Evolutionary conservation across 1,140 invertebrate genomes (phyloP).

Genomic region (Drosophila equinoxialis): DNA sequence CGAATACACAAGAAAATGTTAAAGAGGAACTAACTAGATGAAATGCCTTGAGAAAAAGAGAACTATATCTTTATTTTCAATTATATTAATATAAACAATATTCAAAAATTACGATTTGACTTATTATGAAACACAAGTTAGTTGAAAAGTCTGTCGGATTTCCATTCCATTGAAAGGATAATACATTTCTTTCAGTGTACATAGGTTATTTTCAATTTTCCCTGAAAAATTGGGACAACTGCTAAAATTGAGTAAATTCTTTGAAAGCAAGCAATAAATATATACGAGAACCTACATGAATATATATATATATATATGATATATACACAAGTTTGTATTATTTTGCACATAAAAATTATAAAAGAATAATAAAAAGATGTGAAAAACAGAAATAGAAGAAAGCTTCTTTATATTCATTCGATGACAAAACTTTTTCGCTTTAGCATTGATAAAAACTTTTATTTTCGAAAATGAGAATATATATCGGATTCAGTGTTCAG

Average conservation of each 20-base stretch:
- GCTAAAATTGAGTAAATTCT: conserved; percentile 41
- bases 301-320: conserved; percentile 22
- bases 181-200: background rate
- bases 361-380: conserved; percentile 34
- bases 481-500: conserved; percentile 60
- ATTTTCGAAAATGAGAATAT: conserved; percentile 48
- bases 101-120: too few species aligned
- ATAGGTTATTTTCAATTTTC: conserved; percentile 21
- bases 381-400: conserved; percentile 65
- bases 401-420: conserved; percentile 39
- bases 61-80: too few species aligned
- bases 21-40: background rate
- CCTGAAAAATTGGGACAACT: conserved; percentile 50
- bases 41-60: too few species aligned
- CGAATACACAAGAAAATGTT: background rate
- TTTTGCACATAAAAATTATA: conserved; percentile 31
- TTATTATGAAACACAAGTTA: too few species aligned
- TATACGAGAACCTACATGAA: conserved; percentile 34
- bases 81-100: too few species aligned
- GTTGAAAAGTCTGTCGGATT: too few species aligned
- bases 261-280: conserved; percentile 53
- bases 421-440: conserved; percentile 60
- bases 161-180: too few species aligned
- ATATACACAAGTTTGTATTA: conserved; percentile 6
- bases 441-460: conserved; percentile 48